A percentile compares a stretch with the other conserved stretches of the same genome.
Conservation (phyloP, 2,113 vertebrate genomes). For the Charina bottae region DNA sequence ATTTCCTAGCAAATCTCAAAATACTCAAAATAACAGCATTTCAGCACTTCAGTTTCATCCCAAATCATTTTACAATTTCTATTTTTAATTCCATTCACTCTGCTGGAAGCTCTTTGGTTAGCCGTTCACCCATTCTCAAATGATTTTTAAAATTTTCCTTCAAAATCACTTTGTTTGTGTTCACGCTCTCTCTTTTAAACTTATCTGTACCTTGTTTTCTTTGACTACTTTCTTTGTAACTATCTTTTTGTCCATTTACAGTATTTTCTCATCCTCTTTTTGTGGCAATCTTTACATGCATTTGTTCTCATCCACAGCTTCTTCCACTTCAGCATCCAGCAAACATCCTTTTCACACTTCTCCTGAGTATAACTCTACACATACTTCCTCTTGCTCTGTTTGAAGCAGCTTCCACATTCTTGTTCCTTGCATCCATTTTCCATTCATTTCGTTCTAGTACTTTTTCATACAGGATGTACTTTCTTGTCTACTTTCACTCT, state of each 20-base stretch:
- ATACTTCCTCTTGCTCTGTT: neutral
- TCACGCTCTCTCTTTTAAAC: neutral
- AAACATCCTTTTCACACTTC: neutral
- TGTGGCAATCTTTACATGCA: neutral
- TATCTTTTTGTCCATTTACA: neutral
- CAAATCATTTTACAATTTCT: no score
- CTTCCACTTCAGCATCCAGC: neutral
- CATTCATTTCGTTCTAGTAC: slow-evolving; percentile 28
- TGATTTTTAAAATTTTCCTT: neutral
- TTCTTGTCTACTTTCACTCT: neutral
- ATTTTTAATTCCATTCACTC: no score
- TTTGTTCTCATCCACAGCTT: neutral
- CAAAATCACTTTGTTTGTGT: neutral
- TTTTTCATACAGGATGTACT: neutral
- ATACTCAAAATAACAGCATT: no score
- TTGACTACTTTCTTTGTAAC: neutral
- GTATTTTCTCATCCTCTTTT: neutral
- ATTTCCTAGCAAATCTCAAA: no score
- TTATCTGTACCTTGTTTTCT: neutral
- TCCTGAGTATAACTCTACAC: neutral
- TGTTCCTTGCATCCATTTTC: neutral
- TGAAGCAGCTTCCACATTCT: neutral
- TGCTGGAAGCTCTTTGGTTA: neutral
- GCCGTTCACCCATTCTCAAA: neutral
- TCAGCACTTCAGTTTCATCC: no score